These are phyloP conservation scores for Ridgeia piscesae DNA, from an alignment of 1,140 invertebrate species.

Conservation along the genomic window DNA sequence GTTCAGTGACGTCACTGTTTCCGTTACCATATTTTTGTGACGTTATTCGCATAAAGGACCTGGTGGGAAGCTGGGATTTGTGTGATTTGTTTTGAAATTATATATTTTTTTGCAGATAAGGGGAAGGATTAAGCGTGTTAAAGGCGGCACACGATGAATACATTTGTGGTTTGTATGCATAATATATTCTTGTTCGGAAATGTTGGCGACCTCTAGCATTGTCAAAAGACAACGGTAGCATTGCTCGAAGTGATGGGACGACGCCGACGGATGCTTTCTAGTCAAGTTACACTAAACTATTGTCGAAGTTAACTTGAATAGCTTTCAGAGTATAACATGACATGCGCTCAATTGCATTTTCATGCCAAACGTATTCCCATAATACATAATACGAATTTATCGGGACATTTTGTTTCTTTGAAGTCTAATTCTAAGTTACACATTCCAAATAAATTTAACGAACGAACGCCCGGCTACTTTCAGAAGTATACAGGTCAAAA, in stretches of 20 bases:
- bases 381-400: background rate
- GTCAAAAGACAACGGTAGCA: background rate
- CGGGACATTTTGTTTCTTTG: too few species aligned
- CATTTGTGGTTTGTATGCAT: slow-evolving; percentile 5
- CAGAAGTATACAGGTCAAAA: too few species aligned
- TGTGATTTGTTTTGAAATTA: background rate
- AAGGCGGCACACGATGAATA: background rate
- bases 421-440: background rate
- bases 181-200: background rate
- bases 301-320: background rate
- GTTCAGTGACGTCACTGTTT: slow-evolving; percentile 4
- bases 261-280: background rate
- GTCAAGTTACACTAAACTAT: background rate
- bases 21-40: slow-evolving; percentile 5
- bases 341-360: background rate
- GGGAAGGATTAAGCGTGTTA: background rate
- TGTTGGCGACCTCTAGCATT: background rate
- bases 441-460: background rate
- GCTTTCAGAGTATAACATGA: background rate
- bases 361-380: background rate
- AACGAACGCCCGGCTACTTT: too few species aligned
- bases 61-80: background rate
- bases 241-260: background rate
- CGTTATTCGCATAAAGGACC: slow-evolving; percentile 4
- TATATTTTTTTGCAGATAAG: background rate